Conservation (phyloP, 2,888 invertebrate species). For the Rhagium mordax region DNA sequence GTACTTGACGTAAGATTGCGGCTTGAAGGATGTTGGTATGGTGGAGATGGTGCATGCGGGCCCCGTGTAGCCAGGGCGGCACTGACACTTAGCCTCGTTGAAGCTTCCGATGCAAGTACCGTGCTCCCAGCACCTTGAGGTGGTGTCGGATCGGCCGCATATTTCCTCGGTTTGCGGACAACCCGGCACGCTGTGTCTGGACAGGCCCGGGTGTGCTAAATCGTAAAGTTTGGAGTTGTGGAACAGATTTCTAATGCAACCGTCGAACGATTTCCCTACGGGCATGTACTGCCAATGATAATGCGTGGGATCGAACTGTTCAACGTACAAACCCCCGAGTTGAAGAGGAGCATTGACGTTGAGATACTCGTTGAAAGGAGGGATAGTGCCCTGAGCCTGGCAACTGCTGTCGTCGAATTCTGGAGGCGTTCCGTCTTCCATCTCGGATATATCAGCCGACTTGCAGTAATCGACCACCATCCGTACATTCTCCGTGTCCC, state of each 20-base stretch:
- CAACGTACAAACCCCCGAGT: conserved; percentile 91
- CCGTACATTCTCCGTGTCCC: conserved; percentile 94
- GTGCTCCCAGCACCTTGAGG: conserved; percentile 91
- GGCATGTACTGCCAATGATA: conserved; percentile 95
- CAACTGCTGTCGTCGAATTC: conserved; percentile 92
- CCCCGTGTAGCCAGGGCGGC: conserved; percentile 96
- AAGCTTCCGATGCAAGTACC: conserved; percentile 95
- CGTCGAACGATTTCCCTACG: conserved; percentile 92
- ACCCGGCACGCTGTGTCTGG: conserved; percentile 88
- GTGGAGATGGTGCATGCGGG: conserved; percentile 89
- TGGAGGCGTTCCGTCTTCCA: conserved; percentile 91
- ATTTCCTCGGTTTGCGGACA: conserved; percentile 95
- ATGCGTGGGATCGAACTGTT: conserved; percentile 90
- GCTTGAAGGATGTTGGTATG: conserved; percentile 92
- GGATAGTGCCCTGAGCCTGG: conserved; percentile 90
- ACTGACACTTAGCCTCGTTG: conserved; percentile 92
- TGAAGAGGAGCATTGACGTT: conserved; percentile 97
- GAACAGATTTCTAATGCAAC: conserved; percentile 95
- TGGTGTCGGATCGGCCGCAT: conserved; percentile 90
- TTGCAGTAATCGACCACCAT: conserved; percentile 96
- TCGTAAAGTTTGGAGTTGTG: conserved; percentile 98
- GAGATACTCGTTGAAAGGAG: conserved; percentile 95
- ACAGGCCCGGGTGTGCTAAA: conserved; percentile 92
- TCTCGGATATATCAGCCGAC: conserved; percentile 89
- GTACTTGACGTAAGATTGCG: conserved; percentile 97